A percentile compares a stretch with the other conserved stretches of the same genome.
These are phyloP conservation scores for Laticauda laticaudata DNA, from an alignment of 2,113 vertebrate species.

Conservation along the genomic window DNA sequence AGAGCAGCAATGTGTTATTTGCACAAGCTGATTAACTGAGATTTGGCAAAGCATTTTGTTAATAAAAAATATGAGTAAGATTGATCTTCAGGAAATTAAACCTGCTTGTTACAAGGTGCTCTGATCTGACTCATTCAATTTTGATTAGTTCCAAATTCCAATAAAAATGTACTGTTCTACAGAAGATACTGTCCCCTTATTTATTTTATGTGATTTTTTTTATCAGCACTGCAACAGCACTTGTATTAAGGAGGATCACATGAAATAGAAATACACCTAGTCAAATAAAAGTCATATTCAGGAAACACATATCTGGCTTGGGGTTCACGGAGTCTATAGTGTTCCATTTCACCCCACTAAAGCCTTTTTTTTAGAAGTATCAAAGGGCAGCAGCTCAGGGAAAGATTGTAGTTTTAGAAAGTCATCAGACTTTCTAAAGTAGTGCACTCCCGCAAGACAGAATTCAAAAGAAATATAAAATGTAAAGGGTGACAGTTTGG, in stretches of 20 bases:
- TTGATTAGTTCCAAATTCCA: not conserved
- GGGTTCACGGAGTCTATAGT: not conserved
- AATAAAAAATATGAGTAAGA: constrained; percentile 11
- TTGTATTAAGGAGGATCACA: not conserved
- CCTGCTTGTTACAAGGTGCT: not conserved
- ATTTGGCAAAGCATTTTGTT: not conserved
- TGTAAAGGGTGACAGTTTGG: not conserved
- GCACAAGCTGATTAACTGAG: fast-evolving
- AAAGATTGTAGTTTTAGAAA: not conserved
- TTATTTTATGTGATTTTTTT: not conserved
- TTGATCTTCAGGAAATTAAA: not conserved
- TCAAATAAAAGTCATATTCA: not conserved
- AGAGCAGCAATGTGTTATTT: not conserved
- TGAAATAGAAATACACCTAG: not conserved
- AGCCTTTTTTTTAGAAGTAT: not conserved
- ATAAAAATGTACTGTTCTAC: not conserved
- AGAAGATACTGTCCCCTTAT: not conserved
- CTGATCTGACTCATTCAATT: not conserved
- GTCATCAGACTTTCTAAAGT: not conserved
- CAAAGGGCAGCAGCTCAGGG: not conserved
- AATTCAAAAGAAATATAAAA: not conserved
- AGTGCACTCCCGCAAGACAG: not conserved
- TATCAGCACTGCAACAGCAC: not conserved
- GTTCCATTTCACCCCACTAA: not conserved
- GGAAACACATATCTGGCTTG: not conserved